Evolutionary conservation across 2,888 invertebrate species (phyloP).

Genomic region (Apotomis betuletana): DNA sequence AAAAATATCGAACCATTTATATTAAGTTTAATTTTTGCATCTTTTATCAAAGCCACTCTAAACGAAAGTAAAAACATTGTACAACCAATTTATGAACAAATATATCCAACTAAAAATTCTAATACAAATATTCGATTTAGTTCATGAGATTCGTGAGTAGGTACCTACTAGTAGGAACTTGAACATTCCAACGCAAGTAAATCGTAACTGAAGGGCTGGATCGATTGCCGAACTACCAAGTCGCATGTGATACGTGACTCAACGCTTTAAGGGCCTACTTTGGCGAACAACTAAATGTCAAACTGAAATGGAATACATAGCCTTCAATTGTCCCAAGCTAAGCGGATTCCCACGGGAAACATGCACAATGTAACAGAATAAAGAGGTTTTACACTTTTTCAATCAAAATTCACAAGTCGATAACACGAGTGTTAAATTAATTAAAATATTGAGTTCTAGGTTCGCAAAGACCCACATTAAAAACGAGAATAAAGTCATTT

Average conservation of each 20-base stretch:
- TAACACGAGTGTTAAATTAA: too few species aligned
- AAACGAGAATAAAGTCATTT: too few species aligned
- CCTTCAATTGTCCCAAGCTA: conserved; percentile 31
- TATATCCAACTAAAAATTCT: too few species aligned
- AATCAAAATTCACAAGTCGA: neutral
- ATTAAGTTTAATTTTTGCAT: too few species aligned
- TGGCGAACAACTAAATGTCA: conserved; percentile 26
- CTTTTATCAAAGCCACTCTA: too few species aligned
- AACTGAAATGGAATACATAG: conserved; percentile 35
- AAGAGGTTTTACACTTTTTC: neutral
- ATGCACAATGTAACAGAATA: conserved; percentile 2
- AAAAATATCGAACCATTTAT: too few species aligned
- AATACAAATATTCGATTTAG: neutral
- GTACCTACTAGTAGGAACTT: neutral
- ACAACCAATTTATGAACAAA: too few species aligned
- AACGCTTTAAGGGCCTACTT: conserved; percentile 39
- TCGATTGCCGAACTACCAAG: conserved; percentile 31
- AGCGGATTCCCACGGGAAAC: conserved; percentile 32
- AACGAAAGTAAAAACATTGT: too few species aligned
- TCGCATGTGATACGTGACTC: conserved; percentile 38
- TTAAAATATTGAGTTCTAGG: too few species aligned
- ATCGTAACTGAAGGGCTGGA: conserved; percentile 22
- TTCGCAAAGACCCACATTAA: too few species aligned
- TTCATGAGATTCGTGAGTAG: neutral
- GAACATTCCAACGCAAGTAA: conserved; percentile 12